Percentiles rank a stretch among this genome's conserved stretches.
These are phyloP conservation scores for Tortricodes alternella DNA, from an alignment of 2,888 invertebrate species.

Conservation along the genomic window DNA sequence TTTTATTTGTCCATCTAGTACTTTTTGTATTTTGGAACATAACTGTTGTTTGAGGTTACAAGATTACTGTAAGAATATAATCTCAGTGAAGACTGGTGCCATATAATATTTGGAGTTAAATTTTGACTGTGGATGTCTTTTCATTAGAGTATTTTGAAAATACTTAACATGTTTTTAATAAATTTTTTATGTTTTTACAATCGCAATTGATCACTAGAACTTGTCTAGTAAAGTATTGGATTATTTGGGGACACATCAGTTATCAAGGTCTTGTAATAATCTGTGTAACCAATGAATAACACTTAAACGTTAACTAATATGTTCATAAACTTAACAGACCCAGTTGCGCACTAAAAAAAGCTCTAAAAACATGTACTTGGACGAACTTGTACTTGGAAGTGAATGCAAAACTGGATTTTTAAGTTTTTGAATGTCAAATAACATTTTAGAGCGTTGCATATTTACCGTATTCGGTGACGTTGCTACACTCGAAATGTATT, in stretches of 20 bases:
- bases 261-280: not conserved
- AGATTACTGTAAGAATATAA: not conserved
- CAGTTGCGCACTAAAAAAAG: slow-evolving; percentile 1
- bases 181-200: not conserved
- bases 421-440: slow-evolving; percentile 37
- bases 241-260: not conserved
- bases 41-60: not conserved
- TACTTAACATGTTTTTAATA: not conserved
- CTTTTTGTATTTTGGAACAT: not conserved
- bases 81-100: not conserved
- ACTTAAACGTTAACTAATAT: not conserved
- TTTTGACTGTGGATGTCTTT: not conserved
- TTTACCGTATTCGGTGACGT: not conserved
- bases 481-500: not conserved
- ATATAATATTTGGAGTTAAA: not conserved
- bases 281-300: not conserved
- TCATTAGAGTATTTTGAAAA: not conserved
- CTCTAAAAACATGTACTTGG: not conserved
- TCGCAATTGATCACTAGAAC: not conserved
- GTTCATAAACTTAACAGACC: slow-evolving; percentile 3
- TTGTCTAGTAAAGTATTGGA: not conserved
- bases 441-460: slow-evolving; percentile 14
- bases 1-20: too few species aligned
- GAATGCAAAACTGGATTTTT: slow-evolving; percentile 39
- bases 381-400: slow-evolving; percentile 10